Evolutionary conservation across 2,797 vertebrate genomes (phyloP).

Genomic region (Sciurus carolinensis): DNA sequence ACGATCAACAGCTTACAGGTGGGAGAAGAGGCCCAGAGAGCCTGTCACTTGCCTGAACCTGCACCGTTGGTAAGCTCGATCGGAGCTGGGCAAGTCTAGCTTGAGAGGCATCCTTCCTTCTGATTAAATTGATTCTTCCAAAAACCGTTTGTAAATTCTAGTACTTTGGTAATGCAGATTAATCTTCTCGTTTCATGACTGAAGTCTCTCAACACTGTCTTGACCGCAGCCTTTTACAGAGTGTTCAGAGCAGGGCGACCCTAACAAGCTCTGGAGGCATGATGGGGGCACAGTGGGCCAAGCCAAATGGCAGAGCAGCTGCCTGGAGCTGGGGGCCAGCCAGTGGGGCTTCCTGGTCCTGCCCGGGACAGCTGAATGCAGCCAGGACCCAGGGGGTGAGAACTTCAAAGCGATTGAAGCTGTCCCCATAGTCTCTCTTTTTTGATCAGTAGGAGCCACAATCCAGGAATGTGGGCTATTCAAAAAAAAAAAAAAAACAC

Average conservation of each 20-base stretch:
- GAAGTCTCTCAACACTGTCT: neutral
- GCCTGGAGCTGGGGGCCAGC: neutral
- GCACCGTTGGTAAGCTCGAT: neutral
- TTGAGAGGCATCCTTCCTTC: neutral
- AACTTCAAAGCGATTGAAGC: constrained; percentile 16
- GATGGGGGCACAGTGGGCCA: fast-evolving
- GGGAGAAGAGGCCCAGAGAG: neutral
- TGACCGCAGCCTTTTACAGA: neutral
- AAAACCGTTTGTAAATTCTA: neutral
- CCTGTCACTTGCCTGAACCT: no score
- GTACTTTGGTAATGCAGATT: neutral
- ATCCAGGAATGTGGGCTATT: constrained; percentile 55
- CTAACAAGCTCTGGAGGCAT: neutral
- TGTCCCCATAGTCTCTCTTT: constrained; percentile 28
- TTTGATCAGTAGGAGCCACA: constrained; percentile 44
- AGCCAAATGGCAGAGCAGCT: neutral
- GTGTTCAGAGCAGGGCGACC: neutral
- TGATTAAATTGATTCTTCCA: neutral
- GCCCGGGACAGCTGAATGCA: neutral
- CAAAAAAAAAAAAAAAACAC: neutral
- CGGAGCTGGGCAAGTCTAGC: neutral
- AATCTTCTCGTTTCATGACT: neutral
- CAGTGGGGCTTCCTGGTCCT: neutral
- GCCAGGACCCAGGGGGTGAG: neutral
- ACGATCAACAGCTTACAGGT: neutral